Base-by-base conservation (phyloP, 1,140 invertebrate genomes). In the Caenorhabditis brenneri region DNA sequence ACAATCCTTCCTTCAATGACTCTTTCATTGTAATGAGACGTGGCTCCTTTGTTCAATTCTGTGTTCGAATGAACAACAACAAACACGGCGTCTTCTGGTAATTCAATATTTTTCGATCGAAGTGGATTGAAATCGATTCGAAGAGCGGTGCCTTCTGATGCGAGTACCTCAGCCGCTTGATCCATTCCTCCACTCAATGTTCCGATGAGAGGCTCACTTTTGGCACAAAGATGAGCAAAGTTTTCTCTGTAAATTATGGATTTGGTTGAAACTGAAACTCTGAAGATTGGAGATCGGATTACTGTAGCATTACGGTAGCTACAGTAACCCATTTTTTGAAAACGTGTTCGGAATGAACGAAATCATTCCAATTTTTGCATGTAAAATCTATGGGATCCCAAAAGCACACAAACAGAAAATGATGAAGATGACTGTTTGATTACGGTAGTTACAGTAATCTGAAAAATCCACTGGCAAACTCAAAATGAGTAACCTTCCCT, bases 121-220 rank as follows among this genome's bases (percentile, higher is more conserved):
- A 99, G 91, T 0, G 97, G 97, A 89, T 96, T 94, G 92, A 98
- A 99, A 88, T 97, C 95, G 87, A 99, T 99, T 85, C 96, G 93
- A 91, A 92, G 80, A 24, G 90, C 89, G 19, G 91, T 91, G 93
- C 96, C 96, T 91, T 94, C 91, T 90, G 95, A 93, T 2, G 95
- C 97, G 24, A 99, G 93, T 92, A 98, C 96, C 74, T 95, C 95
- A 88, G 98, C 98, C 0, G 97, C 96, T 92, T 99, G 98, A 91
- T 99, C 98, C 98, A 99, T 99, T 86, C 89, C 89, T 49, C 97
- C 98, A 36, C 97, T 97, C 92, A 96, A 94, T 5, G 92, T 93
- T 19, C 97, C 97, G 88, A 99, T 97, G 87, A 95, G 96, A 85
- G 94, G 93, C 92, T 99, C 97, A 90, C 94, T 94, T 86, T 92